phyloP scores from a whole-genome alignment of 1,140 invertebrate genomes.

The Drosophila truncata region DNA sequence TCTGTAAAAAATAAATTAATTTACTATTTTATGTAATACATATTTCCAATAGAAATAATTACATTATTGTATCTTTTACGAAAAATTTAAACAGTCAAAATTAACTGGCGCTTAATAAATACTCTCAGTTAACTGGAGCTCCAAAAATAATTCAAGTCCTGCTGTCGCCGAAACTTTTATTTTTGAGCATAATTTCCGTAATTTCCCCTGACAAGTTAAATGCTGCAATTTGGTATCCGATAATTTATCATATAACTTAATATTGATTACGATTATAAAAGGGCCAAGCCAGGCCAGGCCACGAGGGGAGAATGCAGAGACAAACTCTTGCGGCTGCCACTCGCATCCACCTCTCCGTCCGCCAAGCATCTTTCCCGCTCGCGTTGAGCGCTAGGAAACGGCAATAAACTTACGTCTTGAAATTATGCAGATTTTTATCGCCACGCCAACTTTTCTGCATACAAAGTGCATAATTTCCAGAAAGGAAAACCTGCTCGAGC shows the following conservation, averaged over 20 bases:
- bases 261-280: constrained; percentile 78
- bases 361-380: constrained; percentile 19
- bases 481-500: constrained; percentile 71
- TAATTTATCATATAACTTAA: constrained; percentile 80
- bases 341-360: constrained; percentile 1
- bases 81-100: too few species aligned
- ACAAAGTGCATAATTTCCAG: constrained; percentile 83
- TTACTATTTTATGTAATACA: neutral
- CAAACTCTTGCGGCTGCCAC: constrained; percentile 11
- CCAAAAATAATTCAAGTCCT: constrained; percentile 24
- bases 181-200: constrained; percentile 63
- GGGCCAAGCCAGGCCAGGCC: constrained; percentile 6
- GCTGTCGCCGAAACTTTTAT: constrained; percentile 23
- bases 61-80: too few species aligned
- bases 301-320: constrained; percentile 8
- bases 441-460: constrained; percentile 79
- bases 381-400: constrained; percentile 62
- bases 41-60: neutral
- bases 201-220: constrained; percentile 78
- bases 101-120: constrained; percentile 1
- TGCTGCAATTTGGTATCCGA: constrained; percentile 64
- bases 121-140: constrained; percentile 30
- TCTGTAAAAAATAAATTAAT: neutral
- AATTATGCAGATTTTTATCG: constrained; percentile 83
- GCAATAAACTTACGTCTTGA: constrained; percentile 76